These are phyloP conservation scores for Trilocha varians DNA, from an alignment of 2,888 invertebrate genomes.

Conservation along the genomic window DNA sequence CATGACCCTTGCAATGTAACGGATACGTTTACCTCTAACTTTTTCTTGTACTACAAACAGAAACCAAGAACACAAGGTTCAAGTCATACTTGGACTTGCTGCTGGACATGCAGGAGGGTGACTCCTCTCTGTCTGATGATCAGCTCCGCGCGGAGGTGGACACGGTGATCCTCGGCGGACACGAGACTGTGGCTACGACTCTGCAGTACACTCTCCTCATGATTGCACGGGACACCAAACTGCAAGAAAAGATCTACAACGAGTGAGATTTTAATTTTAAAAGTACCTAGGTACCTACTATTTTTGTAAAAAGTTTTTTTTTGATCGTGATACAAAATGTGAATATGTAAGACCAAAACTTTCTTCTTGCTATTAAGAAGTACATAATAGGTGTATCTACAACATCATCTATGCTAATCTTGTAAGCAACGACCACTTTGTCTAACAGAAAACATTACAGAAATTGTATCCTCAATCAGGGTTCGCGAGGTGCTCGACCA, in stretches of 20 bases:
- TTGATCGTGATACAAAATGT: too few species aligned
- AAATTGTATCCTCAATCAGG: too few species aligned
- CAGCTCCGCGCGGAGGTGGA: slow-evolving; percentile 71
- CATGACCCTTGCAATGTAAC: too few species aligned
- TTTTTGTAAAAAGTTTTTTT: too few species aligned
- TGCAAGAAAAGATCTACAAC: slow-evolving; percentile 43
- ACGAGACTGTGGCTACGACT: slow-evolving; percentile 60
- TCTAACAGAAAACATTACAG: too few species aligned
- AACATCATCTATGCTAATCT: too few species aligned
- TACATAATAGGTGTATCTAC: too few species aligned
- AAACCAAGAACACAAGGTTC: slow-evolving; percentile 24
- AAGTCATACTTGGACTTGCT: slow-evolving; percentile 69
- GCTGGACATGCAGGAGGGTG: slow-evolving; percentile 53
- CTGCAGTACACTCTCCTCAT: slow-evolving; percentile 44
- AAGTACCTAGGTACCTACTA: too few species aligned
- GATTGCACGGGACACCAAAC: slow-evolving; percentile 41
- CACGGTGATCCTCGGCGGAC: slow-evolving; percentile 72
- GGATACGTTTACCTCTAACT: neutral
- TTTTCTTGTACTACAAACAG: slow-evolving; percentile 10
- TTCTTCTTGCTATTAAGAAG: too few species aligned
- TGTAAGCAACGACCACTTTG: too few species aligned
- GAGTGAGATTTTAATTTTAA: slow-evolving; percentile 39
- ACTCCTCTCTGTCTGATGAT: slow-evolving; percentile 51
- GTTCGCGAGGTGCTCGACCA: too few species aligned
- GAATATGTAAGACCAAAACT: too few species aligned